Percentiles rank a stretch among this genome's conserved stretches.
phyloP scores from a whole-genome alignment of 2,888 invertebrate genomes.

The Orthosia gracilis region DNA sequence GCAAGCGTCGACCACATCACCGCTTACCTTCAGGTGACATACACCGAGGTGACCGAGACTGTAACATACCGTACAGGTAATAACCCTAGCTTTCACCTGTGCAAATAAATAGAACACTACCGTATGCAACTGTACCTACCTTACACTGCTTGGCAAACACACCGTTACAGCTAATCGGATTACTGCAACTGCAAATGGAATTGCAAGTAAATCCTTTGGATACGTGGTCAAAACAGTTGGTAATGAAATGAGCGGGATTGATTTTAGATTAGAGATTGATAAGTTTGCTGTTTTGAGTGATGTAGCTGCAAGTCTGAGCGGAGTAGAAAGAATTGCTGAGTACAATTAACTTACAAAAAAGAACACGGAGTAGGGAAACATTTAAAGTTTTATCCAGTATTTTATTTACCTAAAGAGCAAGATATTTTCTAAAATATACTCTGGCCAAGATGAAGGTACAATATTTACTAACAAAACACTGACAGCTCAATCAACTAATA shows the following conservation, averaged over 20 bases:
- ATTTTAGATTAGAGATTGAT: neutral
- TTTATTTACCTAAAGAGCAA: no score
- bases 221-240: neutral
- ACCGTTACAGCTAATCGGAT: constrained; percentile 41
- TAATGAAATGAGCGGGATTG: constrained; percentile 11
- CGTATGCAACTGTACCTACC: constrained; percentile 13
- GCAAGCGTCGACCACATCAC: no score
- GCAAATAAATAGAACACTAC: constrained; percentile 24
- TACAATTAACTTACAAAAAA: neutral
- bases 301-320: neutral
- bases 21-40: no score
- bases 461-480: no score
- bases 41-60: no score
- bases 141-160: constrained; percentile 8
- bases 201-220: constrained; percentile 12
- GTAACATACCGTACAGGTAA: constrained; percentile 17
- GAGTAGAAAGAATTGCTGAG: neutral
- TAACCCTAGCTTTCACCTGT: constrained; percentile 23
- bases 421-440: no score
- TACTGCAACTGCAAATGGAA: constrained; percentile 26
- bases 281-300: neutral
- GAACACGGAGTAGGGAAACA: neutral
- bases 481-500: no score
- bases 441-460: no score
- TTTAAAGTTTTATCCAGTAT: no score